phyloP scores from a whole-genome alignment of 2,113 vertebrate genomes.

The Centropristis striata region DNA sequence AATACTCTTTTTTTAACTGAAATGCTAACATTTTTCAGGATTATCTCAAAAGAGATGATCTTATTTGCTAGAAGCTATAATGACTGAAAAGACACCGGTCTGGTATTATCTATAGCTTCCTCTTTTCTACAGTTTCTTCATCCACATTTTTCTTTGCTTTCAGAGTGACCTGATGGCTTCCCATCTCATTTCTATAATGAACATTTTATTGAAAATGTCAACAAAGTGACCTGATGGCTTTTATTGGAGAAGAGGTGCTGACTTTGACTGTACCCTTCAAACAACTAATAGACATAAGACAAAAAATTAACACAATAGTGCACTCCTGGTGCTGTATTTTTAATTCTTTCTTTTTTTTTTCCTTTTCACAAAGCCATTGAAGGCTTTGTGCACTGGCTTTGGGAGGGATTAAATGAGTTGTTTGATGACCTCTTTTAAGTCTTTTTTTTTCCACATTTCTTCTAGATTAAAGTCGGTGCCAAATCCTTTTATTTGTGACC shows the following conservation, averaged over 20 bases:
- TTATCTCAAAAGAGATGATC: not conserved
- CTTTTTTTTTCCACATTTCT: constrained; percentile 43
- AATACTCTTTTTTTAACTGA: not conserved
- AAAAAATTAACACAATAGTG: not conserved
- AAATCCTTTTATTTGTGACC: constrained; percentile 55
- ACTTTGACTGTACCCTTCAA: constrained; percentile 14
- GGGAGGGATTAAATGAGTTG: constrained; percentile 38
- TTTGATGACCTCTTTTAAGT: constrained; percentile 55
- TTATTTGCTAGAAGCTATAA: not conserved
- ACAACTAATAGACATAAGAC: constrained; percentile 32
- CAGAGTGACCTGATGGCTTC: not conserved
- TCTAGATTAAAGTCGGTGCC: constrained; percentile 55
- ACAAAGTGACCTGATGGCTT: not conserved
- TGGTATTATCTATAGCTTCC: not conserved
- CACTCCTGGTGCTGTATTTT: not conserved
- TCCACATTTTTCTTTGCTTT: not conserved
- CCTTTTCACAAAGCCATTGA: constrained; percentile 30
- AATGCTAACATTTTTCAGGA: not conserved
- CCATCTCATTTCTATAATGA: not conserved
- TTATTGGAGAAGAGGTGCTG: not conserved
- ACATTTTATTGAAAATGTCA: too few species aligned
- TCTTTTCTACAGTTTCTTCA: not conserved
- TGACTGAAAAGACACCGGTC: not conserved
- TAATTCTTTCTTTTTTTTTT: not conserved
- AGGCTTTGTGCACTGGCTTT: constrained; percentile 23